phyloP scores from a whole-genome alignment of 2,797 vertebrate genomes.

The Coracias cyanogaster region DNA sequence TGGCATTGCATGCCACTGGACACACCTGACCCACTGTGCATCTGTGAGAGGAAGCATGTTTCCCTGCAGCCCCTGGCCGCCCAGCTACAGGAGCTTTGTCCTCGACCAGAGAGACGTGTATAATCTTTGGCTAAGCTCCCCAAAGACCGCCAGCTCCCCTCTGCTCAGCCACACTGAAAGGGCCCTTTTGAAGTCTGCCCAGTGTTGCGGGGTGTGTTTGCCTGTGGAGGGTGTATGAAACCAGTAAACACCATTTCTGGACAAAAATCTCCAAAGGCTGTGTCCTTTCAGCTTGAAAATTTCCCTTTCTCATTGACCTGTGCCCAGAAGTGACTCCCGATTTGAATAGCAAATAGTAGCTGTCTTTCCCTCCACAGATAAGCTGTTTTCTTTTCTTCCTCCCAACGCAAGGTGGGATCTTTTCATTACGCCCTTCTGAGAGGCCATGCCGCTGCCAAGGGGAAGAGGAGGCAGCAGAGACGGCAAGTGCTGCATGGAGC shows the following conservation, averaged over 20 bases:
- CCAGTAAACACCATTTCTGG: slow-evolving; percentile 34
- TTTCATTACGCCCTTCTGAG: background rate
- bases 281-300: slow-evolving; percentile 37
- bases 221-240: fast-evolving
- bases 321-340: slow-evolving; percentile 57
- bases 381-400: slow-evolving; percentile 18
- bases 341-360: slow-evolving; percentile 68
- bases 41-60: background rate
- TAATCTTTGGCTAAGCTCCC: slow-evolving; percentile 55
- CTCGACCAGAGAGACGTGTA: background rate
- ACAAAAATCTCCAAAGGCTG: slow-evolving; percentile 22
- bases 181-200: slow-evolving; percentile 51
- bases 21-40: background rate
- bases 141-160: background rate
- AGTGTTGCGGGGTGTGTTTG: background rate
- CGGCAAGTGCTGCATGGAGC: background rate
- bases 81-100: background rate
- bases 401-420: background rate
- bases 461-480: background rate
- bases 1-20: background rate
- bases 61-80: background rate
- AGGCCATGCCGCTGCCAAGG: fast-evolving
- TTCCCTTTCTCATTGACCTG: slow-evolving; percentile 71
- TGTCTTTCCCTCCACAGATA: background rate
- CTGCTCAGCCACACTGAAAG: slow-evolving; percentile 43